Evolutionary conservation across 2,797 vertebrate genomes (phyloP), one percentile per base, ranked within the genome.

Genomic region (Chaunax sp.): DNA sequence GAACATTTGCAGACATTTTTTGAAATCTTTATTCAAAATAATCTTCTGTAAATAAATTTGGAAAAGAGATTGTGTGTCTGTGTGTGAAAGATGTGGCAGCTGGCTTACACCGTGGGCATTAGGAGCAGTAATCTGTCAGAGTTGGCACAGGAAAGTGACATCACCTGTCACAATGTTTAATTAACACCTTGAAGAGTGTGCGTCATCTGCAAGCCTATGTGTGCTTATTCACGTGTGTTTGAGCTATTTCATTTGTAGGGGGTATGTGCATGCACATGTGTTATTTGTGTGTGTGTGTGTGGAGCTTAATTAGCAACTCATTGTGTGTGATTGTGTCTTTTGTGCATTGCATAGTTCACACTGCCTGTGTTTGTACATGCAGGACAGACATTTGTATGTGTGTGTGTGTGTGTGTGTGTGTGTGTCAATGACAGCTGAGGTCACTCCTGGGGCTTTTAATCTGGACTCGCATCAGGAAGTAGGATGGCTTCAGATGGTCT

Each of bases 161-260:
- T 91, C 88, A 90, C 90, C 91, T 90, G 86, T 87, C 89, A 85
- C 84, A 75, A 82, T 87, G 87, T 92, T 91, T 91, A 91, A 92
- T 92, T 91, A 91, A 81, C 91, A 90, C 88, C 87, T 78, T 64
- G 51, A 41, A 26, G 30, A 56, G 68, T 80, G 47, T 50, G 23
- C 25, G 40, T 70, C 41, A 20, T 69, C 25, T 40, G 30, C 45
- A 54, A 52, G 35, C 52, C 23, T 25, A 20, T 47, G n/a, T 46
- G 45, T 14, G 18, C 5, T 3, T 11, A 43, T 15, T 20, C 12
- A 14, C 46, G 15, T 25, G 46, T 25, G 6, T 49, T 15, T 49
- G 44, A 22, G 44, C 10, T 4, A 19, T 10, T 22, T 22, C 10
- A 23, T 46, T 46, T n/a, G 30, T 43, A 20, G 11, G 7, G 19